Evolutionary conservation across 2,888 invertebrate species (phyloP), one percentile per base, ranked within the genome.

Genomic region (Anaspis maculata): DNA sequence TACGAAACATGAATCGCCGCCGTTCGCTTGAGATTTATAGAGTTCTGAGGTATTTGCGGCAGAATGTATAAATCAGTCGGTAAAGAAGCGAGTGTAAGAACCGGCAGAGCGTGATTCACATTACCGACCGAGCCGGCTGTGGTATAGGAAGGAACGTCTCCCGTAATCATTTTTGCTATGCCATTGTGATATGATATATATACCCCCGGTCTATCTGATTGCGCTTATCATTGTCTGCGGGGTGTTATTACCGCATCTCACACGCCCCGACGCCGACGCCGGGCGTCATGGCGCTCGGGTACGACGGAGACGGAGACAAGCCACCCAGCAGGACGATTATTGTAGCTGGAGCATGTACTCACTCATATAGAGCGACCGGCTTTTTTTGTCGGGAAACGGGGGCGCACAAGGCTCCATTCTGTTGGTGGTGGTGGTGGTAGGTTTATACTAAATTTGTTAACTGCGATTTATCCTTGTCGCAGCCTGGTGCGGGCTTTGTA

Each of bases 101-200:
- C 61, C 61, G 61, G 57, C 55, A 61, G 58, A 58, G 58, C 59
- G 59, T 59, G 61, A 61, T 61, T 59, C 57, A 59, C 61, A 59
- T 59, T 59, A 59, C 59, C 58, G 56, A 56, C 56, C 51, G 56
- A 56, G 56, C 48, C 50, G 50, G 53, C 52, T 10, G 55, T 53
- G 53, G 56, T 59, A 57, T 58, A 61, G 62, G 62, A 63, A 64
- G 62, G 62, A 64, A 63, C 62, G 60, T 61, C 59, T 57, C 61
- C 54, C 58, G 61, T 64, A 64, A 64, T 64, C 64, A 64, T 63
- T 64, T 64, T 62, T 61, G 62, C 59, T 55, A 56, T 56, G 61
- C 60, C 59, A 61, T 63, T 63, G 63, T 63, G 60, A 59, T 61
- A 56, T 62, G 62, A 63, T 62, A 61, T 62, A 63, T 61, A 62